Evolutionary conservation across 2,113 vertebrate species (phyloP).

Genomic region (Accipiter cooperii): DNA sequence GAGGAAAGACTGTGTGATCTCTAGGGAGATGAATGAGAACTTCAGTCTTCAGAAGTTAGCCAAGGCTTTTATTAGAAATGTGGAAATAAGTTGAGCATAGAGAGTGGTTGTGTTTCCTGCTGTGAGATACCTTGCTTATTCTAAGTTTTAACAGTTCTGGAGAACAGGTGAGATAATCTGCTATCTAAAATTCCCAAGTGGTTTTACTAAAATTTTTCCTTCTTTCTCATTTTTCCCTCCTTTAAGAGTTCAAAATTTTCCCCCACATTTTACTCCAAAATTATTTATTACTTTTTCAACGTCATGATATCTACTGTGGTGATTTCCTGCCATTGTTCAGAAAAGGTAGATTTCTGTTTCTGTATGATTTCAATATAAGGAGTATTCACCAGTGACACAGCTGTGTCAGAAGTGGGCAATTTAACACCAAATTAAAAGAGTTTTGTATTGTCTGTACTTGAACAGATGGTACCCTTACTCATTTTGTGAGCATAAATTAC

Average conservation of each 20-base stretch:
- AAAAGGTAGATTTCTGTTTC: background rate
- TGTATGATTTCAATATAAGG: background rate
- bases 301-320: background rate
- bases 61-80: background rate
- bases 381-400: background rate
- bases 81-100: background rate
- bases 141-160: background rate
- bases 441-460: background rate
- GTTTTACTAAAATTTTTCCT: background rate
- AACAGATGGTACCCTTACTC: conserved; percentile 22
- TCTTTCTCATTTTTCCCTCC: background rate
- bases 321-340: background rate
- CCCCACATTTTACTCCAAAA: background rate
- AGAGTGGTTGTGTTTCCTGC: background rate
- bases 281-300: background rate
- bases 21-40: background rate
- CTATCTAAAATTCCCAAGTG: background rate
- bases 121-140: background rate
- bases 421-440: background rate
- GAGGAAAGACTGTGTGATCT: background rate
- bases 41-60: background rate
- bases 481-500: conserved; percentile 18
- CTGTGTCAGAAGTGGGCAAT: background rate
- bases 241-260: background rate
- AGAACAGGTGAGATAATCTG: background rate